These are phyloP conservation scores for Passer domesticus DNA, from an alignment of 2,113 vertebrate species.

Conservation along the genomic window DNA sequence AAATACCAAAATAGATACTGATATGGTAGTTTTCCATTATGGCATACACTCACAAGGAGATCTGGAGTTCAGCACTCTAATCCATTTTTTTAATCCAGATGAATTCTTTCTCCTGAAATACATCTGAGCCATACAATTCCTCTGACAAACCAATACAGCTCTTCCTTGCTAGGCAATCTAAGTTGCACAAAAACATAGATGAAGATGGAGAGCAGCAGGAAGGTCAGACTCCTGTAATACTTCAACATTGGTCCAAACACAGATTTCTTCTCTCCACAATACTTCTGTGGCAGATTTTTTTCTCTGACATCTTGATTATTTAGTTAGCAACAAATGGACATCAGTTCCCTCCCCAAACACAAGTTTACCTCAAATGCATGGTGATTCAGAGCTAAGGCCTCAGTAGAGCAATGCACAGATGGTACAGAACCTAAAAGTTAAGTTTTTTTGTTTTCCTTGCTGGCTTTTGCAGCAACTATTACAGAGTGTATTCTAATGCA, in stretches of 20 bases:
- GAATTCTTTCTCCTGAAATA: neutral
- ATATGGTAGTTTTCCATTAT: neutral
- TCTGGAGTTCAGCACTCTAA: neutral
- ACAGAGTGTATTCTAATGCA: neutral
- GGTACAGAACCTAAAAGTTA: neutral
- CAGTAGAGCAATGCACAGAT: neutral
- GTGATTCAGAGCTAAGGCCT: neutral
- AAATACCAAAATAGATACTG: neutral
- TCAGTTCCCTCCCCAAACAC: neutral
- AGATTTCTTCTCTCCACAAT: neutral
- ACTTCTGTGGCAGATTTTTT: neutral
- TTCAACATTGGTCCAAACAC: neutral
- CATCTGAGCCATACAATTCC: neutral
- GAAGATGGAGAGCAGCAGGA: neutral
- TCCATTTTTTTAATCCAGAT: neutral
- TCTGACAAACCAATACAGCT: neutral
- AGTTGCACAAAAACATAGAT: neutral
- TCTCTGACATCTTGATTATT: neutral
- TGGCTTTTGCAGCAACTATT: neutral
- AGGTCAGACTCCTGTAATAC: neutral
- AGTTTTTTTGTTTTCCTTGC: neutral
- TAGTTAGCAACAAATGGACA: neutral
- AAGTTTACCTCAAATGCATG: neutral
- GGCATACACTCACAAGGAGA: neutral
- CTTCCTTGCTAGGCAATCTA: neutral